phyloP scores from a whole-genome alignment of 1,140 invertebrate species.

The Laupala kohalensis region DNA sequence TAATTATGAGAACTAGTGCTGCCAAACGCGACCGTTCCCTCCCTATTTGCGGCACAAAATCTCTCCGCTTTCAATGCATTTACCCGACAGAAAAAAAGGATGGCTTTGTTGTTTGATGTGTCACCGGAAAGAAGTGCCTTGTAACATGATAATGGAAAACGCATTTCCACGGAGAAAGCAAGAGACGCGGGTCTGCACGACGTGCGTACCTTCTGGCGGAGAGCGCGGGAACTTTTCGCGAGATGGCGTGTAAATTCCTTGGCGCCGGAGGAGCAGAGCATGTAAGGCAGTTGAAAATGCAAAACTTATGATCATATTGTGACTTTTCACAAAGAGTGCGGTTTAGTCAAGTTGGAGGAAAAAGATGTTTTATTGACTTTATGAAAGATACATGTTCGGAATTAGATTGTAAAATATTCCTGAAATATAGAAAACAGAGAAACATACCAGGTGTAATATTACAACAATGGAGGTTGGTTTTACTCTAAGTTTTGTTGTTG shows the following conservation, averaged over 20 bases:
- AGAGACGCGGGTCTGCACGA: not conserved
- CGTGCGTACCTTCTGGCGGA: not conserved
- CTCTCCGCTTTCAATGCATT: not conserved
- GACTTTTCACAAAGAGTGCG: no score
- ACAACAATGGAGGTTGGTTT: no score
- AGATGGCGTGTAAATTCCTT: not conserved
- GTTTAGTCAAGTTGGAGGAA: no score
- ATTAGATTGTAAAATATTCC: no score
- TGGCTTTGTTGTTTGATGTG: not conserved
- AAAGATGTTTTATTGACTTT: no score
- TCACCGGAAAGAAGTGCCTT: not conserved
- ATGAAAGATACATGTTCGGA: no score
- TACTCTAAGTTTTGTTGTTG: no score
- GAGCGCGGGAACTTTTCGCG: not conserved
- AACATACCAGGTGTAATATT: no score
- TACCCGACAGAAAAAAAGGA: not conserved
- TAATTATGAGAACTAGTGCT: not conserved
- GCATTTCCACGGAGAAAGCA: not conserved
- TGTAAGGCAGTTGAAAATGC: not conserved
- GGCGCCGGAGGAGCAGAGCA: no score
- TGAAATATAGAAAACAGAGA: no score
- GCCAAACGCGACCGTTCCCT: no score
- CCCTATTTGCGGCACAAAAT: no score
- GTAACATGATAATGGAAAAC: not conserved
- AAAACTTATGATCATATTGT: not conserved